phyloP scores from a whole-genome alignment of 2,888 invertebrate genomes.

The Fragum sueziense region DNA sequence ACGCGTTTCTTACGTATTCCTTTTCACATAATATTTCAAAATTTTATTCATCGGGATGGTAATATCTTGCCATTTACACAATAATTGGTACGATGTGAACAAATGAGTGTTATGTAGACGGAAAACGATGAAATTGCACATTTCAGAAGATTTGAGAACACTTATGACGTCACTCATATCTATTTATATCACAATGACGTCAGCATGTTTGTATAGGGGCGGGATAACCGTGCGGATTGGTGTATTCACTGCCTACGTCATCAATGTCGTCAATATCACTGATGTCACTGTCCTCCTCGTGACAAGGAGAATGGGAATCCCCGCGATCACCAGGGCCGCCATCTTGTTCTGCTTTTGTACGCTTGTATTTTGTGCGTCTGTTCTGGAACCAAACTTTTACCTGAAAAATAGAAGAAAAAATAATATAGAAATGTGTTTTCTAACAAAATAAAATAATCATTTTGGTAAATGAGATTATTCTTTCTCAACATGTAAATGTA shows the following conservation, averaged over 20 bases:
- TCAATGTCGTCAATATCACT: constrained; percentile 61
- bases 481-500: too few relatives aligned
- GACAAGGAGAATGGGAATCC: constrained; percentile 23
- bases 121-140: constrained; percentile 27
- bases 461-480: too few relatives aligned
- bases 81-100: too few relatives aligned
- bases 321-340: constrained; percentile 51
- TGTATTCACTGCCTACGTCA: constrained; percentile 49
- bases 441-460: too few relatives aligned
- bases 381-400: constrained; percentile 99
- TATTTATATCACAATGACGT: constrained; percentile 3
- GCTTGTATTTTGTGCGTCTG: constrained; percentile 96
- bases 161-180: neutral
- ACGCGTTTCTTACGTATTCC: too few relatives aligned
- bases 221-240: constrained; percentile 50
- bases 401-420: constrained; percentile 85
- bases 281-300: constrained; percentile 58
- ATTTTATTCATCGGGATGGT: too few relatives aligned
- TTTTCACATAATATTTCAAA: too few relatives aligned
- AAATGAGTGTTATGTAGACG: neutral
- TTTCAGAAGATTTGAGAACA: constrained; percentile 13
- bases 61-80: too few relatives aligned
- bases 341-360: constrained; percentile 82
- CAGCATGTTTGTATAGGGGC: constrained; percentile 51
- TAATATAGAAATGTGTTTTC: too few relatives aligned